A percentile compares a stretch with the other conserved stretches of the same genome.
Evolutionary conservation across 2,797 vertebrate species (phyloP).

Genomic region (Botia kubotai): DNA sequence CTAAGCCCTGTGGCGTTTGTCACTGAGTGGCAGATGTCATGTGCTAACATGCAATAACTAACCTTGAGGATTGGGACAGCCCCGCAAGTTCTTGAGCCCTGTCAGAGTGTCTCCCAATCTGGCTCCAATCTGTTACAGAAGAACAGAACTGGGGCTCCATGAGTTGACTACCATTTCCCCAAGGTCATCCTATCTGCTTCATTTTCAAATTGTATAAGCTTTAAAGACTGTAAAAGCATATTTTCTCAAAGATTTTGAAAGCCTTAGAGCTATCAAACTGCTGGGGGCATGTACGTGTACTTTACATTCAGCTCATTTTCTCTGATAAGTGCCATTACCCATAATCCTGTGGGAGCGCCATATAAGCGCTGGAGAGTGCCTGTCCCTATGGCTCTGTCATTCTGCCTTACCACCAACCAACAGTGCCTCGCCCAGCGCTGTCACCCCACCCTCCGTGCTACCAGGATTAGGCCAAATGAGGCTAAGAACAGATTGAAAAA

Average conservation of each 20-base stretch:
- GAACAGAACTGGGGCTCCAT: slow-evolving; percentile 52
- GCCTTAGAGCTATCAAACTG: too few species aligned
- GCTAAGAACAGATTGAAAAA: slow-evolving; percentile 76
- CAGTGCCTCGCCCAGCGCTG: slow-evolving; percentile 15
- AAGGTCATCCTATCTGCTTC: slow-evolving; percentile 19
- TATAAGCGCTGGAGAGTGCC: slow-evolving; percentile 8
- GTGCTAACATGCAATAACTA: slow-evolving; percentile 84
- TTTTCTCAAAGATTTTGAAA: slow-evolving; percentile 3
- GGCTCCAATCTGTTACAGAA: slow-evolving; percentile 77
- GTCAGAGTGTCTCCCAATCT: slow-evolving; percentile 70
- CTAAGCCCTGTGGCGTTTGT: slow-evolving; percentile 62
- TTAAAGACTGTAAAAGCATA: slow-evolving; percentile 18
- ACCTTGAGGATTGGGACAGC: slow-evolving; percentile 66
- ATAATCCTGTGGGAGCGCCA: slow-evolving; percentile 27
- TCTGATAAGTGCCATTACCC: slow-evolving; percentile 38
- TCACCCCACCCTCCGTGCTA: slow-evolving; percentile 41
- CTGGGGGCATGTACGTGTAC: too few species aligned
- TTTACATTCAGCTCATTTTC: slow-evolving; percentile 35
- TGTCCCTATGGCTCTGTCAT: slow-evolving; percentile 13
- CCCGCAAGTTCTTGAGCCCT: slow-evolving; percentile 45
- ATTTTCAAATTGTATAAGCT: neutral
- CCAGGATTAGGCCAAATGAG: slow-evolving; percentile 70
- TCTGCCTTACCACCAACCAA: slow-evolving; percentile 31
- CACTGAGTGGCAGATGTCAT: slow-evolving; percentile 79
- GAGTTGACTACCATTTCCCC: slow-evolving; percentile 10